Evolutionary conservation across 1,140 invertebrate genomes (phyloP), one percentile per base, ranked within the genome.

Genomic region (Solenopsis fugax): DNA sequence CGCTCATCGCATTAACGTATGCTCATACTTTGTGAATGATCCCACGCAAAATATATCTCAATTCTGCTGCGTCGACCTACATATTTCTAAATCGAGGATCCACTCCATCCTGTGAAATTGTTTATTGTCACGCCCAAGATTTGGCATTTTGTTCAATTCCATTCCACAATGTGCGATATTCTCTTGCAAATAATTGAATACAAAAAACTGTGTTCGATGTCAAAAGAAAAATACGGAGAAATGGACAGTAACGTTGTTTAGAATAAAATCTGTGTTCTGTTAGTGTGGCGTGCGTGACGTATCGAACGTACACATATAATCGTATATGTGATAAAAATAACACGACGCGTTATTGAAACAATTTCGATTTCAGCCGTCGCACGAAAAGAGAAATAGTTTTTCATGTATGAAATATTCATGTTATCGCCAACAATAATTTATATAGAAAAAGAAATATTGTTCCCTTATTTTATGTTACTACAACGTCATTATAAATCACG

Each of bases 271-370:
- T 72, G n/a, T n/a, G 9, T 50, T 72, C 16, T 52, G 21, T 52
- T 72, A 52, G 24, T 50, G n/a, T 71, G 45, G 7, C 45, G 12
- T 16, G n/a, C 37, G 65, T 41, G 13, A 67, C 18, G 6, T 21
- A 50, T 37, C 50, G 21, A 18, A 52, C 9, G 2, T 52, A 29
- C 41, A 48, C 48, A 69, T 50, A 50, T 72, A 52, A 72, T 71
- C 16, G 45, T 4, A 50, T 24, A 4, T 21, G 12, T 16, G 24
- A 50, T 5, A 52, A 72, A 52, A 72, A 50, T 50, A 71, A 72
- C 45, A 72, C 9, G 13, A 72, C 7, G 16, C 69, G 16, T 72
- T 72, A 72, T 72, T 72, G 13, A 72, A 72, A 72, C 21, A 50
- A 29, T 50, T 72, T 72, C 21, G 45, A 4, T 72, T 72, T 72